These are phyloP conservation scores for Microtus pennsylvanicus DNA, from an alignment of 2,113 vertebrate species.

Conservation along the genomic window DNA sequence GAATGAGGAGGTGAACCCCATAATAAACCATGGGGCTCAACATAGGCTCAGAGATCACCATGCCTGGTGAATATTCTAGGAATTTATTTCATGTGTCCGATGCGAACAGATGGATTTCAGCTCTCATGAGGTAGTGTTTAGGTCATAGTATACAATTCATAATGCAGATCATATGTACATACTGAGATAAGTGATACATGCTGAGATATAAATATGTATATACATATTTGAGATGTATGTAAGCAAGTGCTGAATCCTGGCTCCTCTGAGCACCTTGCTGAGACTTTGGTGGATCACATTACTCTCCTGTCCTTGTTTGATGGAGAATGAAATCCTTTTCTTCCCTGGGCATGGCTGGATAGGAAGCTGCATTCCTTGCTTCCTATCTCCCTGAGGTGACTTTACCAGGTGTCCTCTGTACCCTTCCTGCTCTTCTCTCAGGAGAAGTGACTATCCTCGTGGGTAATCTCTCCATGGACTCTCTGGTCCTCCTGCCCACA, in stretches of 20 bases:
- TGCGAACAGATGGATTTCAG: background rate
- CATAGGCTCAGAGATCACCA: background rate
- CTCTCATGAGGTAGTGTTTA: background rate
- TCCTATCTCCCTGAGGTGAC: background rate
- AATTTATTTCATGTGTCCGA: background rate
- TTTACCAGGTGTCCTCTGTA: too few relatives aligned
- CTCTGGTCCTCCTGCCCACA: background rate
- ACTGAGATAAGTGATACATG: background rate
- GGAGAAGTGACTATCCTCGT: background rate
- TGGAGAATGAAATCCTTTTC: too few relatives aligned
- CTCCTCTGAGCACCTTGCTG: too few relatives aligned
- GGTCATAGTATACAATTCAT: background rate
- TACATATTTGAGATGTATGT: background rate
- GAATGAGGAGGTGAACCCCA: background rate
- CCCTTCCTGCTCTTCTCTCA: background rate
- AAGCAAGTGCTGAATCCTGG: background rate
- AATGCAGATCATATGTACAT: background rate
- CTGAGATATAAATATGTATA: too few relatives aligned
- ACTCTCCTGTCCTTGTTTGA: background rate
- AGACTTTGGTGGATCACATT: too few relatives aligned
- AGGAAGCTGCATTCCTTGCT: background rate
- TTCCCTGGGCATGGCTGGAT: background rate
- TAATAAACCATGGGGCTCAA: background rate
- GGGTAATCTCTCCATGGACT: too few relatives aligned
- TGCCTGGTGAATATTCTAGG: background rate